Percentiles rank a stretch among this genome's conserved stretches.
phyloP scores from a whole-genome alignment of 2,797 vertebrate genomes.

The Crocodylus rhombifer region DNA sequence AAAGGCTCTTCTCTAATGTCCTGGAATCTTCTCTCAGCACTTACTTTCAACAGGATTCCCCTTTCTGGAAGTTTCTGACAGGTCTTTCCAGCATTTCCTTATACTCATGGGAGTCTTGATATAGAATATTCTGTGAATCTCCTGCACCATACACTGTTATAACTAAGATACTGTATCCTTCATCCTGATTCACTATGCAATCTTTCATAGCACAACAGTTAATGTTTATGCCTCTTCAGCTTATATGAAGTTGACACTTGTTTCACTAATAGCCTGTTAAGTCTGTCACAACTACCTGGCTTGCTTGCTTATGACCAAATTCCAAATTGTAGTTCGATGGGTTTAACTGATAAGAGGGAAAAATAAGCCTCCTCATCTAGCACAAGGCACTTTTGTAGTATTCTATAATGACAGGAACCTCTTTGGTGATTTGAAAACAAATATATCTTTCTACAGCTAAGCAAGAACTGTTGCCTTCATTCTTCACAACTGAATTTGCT shows the following conservation, averaged over 20 bases:
- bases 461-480: background rate
- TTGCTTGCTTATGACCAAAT: background rate
- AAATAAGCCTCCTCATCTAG: background rate
- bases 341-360: background rate
- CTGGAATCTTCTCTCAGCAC: background rate
- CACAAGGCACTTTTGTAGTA: background rate
- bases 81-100: background rate
- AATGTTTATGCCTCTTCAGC: background rate
- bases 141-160: background rate
- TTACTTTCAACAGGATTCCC: background rate
- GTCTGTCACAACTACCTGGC: background rate
- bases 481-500: background rate
- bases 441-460: background rate
- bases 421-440: background rate
- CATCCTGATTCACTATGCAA: background rate
- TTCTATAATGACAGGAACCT: background rate
- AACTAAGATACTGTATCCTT: background rate
- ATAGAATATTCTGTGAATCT: background rate
- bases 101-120: background rate
- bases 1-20: background rate
- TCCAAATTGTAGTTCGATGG: background rate
- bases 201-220: background rate
- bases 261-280: background rate
- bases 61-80: background rate
- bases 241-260: background rate